Conservation (phyloP, 2,888 invertebrate genomes). For the Sylvicola cinctus region DNA sequence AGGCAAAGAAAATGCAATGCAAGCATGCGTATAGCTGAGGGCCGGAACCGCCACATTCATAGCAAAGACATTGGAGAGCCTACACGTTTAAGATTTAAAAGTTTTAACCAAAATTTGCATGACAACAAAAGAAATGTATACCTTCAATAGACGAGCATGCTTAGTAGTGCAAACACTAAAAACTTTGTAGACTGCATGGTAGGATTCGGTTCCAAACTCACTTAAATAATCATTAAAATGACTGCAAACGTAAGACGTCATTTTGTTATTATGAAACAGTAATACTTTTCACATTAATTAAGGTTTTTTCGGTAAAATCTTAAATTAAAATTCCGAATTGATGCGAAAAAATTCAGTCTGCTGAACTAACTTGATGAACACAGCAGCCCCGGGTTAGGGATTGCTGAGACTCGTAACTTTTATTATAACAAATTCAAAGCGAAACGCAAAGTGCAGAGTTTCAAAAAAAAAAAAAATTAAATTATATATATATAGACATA, state of each 20-base stretch:
- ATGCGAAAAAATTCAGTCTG: too few relatives aligned
- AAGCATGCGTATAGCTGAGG: conserved; percentile 68
- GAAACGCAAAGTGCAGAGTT: too few relatives aligned
- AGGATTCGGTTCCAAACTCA: conserved; percentile 25
- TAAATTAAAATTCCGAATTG: too few relatives aligned
- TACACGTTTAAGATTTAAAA: conserved; percentile 22
- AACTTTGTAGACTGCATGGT: conserved; percentile 55
- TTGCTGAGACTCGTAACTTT: too few relatives aligned
- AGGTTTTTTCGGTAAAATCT: too few relatives aligned
- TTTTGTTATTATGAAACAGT: too few relatives aligned
- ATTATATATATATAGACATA: too few relatives aligned
- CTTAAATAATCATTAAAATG: conserved; percentile 23
- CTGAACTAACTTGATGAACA: too few relatives aligned
- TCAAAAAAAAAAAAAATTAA: too few relatives aligned
- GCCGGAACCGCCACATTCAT: conserved; percentile 56
- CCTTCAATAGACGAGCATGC: conserved; percentile 69
- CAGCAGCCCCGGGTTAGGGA: too few relatives aligned
- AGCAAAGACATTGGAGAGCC: conserved; percentile 64
- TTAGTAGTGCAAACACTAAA: conserved; percentile 65
- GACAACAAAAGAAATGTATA: conserved; percentile 17
- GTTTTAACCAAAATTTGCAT: neutral
- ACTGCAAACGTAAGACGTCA: conserved; percentile 12
- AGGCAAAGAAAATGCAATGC: conserved; percentile 87
- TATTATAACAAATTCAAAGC: too few relatives aligned
- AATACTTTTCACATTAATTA: too few relatives aligned